phyloP scores from a whole-genome alignment of 2,888 invertebrate species.

The Watsonalla cultraria region DNA sequence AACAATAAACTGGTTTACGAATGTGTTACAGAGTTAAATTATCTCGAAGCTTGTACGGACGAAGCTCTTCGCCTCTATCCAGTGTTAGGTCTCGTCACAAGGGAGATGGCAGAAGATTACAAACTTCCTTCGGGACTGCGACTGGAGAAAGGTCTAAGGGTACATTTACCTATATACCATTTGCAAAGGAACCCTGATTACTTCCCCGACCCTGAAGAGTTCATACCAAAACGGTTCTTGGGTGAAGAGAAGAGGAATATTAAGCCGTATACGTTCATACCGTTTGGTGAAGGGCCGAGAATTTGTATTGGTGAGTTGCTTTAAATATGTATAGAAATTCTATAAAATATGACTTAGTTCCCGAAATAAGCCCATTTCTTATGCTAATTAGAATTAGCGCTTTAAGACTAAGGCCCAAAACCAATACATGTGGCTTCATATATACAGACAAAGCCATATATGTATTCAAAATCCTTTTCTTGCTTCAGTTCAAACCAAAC shows the following conservation, averaged over 20 bases:
- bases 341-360: too few species aligned
- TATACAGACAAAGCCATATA: too few species aligned
- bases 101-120: slow-evolving; percentile 45
- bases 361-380: too few species aligned
- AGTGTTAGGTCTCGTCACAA: slow-evolving; percentile 32
- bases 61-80: slow-evolving; percentile 51
- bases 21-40: slow-evolving; percentile 41
- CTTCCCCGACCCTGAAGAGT: slow-evolving; percentile 39
- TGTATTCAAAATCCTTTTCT: too few species aligned
- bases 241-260: slow-evolving; percentile 28
- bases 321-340: background rate
- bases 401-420: too few species aligned
- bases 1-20: slow-evolving; percentile 32
- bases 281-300: slow-evolving; percentile 46
- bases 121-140: slow-evolving; percentile 33
- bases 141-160: slow-evolving; percentile 33
- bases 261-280: slow-evolving; percentile 35
- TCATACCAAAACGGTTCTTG: slow-evolving; percentile 38
- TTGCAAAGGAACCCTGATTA: slow-evolving; percentile 33
- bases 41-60: slow-evolving; percentile 40
- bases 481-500: too few species aligned
- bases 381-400: too few species aligned
- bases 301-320: slow-evolving; percentile 40
- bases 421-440: too few species aligned
- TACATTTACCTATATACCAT: slow-evolving; percentile 41